These are phyloP conservation scores for Myocastor coypus DNA, from an alignment of 2,113 vertebrate genomes.

Conservation along the genomic window DNA sequence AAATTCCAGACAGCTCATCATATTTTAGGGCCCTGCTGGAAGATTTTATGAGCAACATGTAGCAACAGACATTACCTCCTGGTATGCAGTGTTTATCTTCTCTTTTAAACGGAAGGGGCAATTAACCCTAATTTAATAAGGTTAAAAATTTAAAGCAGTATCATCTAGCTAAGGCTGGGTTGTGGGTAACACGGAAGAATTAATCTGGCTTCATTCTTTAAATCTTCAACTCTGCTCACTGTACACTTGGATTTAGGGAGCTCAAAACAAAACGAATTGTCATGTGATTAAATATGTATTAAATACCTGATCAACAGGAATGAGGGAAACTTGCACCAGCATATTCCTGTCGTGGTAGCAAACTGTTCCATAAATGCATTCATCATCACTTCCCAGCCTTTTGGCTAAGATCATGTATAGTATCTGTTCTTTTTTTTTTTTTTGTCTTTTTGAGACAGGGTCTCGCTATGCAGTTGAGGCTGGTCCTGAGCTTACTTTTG, in stretches of 20 bases:
- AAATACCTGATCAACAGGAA: constrained; percentile 82
- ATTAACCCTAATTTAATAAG: constrained; percentile 80
- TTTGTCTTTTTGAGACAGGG: too few relatives aligned
- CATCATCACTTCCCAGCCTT: background rate
- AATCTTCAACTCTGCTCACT: constrained; percentile 65
- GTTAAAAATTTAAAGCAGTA: constrained; percentile 86
- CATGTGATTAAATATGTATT: constrained; percentile 82
- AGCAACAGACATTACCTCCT: constrained; percentile 80
- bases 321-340: constrained; percentile 83
- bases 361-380: constrained; percentile 86
- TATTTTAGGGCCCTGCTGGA: constrained; percentile 84
- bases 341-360: constrained; percentile 76
- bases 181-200: constrained; percentile 83
- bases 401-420: too few relatives aligned
- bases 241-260: constrained; percentile 80
- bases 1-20: constrained; percentile 84
- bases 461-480: too few relatives aligned
- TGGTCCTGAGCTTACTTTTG: too few relatives aligned
- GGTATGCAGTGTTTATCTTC: constrained; percentile 83
- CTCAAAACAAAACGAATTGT: constrained; percentile 75
- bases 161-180: constrained; percentile 50
- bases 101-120: constrained; percentile 80
- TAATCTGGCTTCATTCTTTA: constrained; percentile 79
- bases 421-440: too few relatives aligned
- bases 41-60: constrained; percentile 83